These are phyloP conservation scores for Lepidocolaptes lacrymiger DNA, from an alignment of 2,797 vertebrate genomes.

Conservation along the genomic window DNA sequence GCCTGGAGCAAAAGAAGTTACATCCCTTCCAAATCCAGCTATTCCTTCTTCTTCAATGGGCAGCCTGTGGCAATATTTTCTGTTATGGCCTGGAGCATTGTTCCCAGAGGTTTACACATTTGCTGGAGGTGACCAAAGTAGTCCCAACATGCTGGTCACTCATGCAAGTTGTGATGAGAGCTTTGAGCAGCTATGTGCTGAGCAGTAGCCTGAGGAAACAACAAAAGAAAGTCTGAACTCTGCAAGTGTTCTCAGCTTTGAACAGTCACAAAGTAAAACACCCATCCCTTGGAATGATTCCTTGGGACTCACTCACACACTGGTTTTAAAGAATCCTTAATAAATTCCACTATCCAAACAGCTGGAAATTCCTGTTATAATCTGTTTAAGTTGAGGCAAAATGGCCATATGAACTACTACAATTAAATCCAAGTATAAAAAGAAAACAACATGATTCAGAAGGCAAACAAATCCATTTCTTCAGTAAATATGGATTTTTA, in stretches of 20 bases:
- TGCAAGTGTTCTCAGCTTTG: not conserved
- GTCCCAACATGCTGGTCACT: not conserved
- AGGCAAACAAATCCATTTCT: not conserved
- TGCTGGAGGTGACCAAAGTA: not conserved
- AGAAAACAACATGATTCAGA: not conserved
- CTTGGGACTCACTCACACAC: not conserved
- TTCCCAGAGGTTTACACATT: not conserved
- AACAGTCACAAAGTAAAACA: not conserved
- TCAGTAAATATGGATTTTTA: not conserved
- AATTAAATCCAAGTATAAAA: not conserved
- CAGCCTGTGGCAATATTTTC: not conserved
- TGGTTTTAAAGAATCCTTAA: not conserved
- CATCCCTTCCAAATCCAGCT: not conserved
- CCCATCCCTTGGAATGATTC: not conserved
- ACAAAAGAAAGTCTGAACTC: not conserved
- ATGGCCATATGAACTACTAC: not conserved
- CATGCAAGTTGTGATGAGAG: not conserved
- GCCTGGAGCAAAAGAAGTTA: not conserved
- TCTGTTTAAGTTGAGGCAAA: not conserved
- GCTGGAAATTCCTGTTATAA: not conserved
- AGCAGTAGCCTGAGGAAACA: not conserved
- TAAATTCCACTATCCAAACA: not conserved
- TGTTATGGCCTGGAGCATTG: rapidly evolving
- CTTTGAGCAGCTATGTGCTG: not conserved
- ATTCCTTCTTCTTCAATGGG: not conserved